Evolutionary conservation across 2,888 invertebrate genomes (phyloP).

Genomic region (Parapristionchus giblindavisi): DNA sequence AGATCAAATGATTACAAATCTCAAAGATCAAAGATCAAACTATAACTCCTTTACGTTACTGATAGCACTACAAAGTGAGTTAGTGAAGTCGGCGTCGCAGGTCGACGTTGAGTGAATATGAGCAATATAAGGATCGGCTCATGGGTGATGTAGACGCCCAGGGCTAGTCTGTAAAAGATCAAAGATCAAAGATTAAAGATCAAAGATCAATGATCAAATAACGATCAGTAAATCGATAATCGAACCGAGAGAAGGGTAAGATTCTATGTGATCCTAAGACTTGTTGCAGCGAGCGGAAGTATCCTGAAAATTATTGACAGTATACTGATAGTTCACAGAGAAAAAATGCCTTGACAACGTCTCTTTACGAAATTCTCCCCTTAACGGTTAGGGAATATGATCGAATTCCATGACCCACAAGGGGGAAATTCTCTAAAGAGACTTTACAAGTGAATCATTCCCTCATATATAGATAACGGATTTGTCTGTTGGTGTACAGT

Average conservation of each 20-base stretch:
- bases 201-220: not conserved
- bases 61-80: constrained; percentile 45
- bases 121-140: constrained; percentile 51
- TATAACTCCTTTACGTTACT: constrained; percentile 28
- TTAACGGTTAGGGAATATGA: too few relatives aligned
- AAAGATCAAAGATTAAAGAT: not conserved
- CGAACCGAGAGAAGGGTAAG: constrained; percentile 21
- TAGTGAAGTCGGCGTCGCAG: constrained; percentile 44
- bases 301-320: not conserved
- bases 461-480: too few relatives aligned
- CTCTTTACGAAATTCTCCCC: too few relatives aligned
- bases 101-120: constrained; percentile 46
- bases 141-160: constrained; percentile 55
- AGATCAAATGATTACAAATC: not conserved
- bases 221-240: not conserved
- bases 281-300: constrained; percentile 12
- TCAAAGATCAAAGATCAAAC: constrained; percentile 26
- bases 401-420: too few relatives aligned
- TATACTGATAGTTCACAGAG: not conserved
- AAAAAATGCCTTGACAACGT: not conserved
- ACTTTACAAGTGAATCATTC: too few relatives aligned
- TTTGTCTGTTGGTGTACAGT: not conserved
- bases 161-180: constrained; percentile 45
- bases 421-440: too few relatives aligned
- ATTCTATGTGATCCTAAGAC: constrained; percentile 12